phyloP scores from a whole-genome alignment of 2,113 vertebrate species.

The Lepus americanus region DNA sequence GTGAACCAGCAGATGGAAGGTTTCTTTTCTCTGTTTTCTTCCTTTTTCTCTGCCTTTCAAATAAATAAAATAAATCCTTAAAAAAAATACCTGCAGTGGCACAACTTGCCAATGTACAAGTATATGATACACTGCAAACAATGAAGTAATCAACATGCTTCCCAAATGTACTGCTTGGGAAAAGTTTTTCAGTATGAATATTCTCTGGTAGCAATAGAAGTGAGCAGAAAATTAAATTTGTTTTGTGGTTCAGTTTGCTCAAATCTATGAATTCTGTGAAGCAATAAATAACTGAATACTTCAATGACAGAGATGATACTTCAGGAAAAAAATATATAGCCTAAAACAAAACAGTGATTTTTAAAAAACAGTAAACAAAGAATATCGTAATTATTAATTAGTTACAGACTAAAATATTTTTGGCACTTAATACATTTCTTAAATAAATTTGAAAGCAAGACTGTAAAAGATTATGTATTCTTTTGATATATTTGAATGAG shows the following conservation, averaged over 20 bases:
- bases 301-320: conserved; percentile 26
- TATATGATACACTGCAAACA: background rate
- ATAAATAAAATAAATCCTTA: too few species aligned
- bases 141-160: background rate
- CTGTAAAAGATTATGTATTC: background rate
- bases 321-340: conserved; percentile 49
- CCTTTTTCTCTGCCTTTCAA: too few species aligned
- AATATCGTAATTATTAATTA: background rate
- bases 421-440: conserved; percentile 9
- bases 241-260: conserved; percentile 28
- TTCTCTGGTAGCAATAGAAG: background rate
- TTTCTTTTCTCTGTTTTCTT: too few species aligned
- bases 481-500: conserved; percentile 8
- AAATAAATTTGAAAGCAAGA: conserved; percentile 17
- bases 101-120: background rate
- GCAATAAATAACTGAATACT: background rate
- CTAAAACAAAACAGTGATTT: background rate
- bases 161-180: background rate
- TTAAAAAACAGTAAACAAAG: conserved; percentile 47
- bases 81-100: background rate
- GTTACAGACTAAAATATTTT: conserved; percentile 41
- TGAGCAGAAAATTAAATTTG: conserved; percentile 40
- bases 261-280: conserved; percentile 43
- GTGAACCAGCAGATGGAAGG: too few species aligned
- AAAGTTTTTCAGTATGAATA: conserved; percentile 41